Percentiles rank a stretch among this genome's conserved stretches.
Conservation (phyloP, 2,113 vertebrate genomes). For the Psammodynastes pulverulentus region DNA sequence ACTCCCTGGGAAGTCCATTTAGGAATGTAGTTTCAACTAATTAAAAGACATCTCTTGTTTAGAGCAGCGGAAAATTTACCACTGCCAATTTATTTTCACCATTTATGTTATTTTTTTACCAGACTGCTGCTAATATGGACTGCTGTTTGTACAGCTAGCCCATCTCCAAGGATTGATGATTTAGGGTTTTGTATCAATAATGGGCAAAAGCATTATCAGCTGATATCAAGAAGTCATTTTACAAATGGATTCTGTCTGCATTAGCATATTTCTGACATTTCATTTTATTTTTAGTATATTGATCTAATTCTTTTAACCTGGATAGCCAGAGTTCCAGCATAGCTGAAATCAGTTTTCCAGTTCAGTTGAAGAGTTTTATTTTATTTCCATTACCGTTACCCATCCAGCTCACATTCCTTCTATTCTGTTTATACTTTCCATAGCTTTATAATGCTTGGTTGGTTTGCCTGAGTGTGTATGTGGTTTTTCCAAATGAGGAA, state of each 20-base stretch:
- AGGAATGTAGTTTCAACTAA: background rate
- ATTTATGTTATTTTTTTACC: background rate
- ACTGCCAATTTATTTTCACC: background rate
- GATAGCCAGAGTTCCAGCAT: slow-evolving; percentile 17
- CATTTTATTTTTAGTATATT: slow-evolving; percentile 18
- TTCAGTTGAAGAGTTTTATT: slow-evolving; percentile 13
- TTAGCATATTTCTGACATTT: background rate
- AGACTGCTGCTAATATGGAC: background rate
- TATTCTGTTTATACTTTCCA: background rate
- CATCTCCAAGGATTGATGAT: background rate
- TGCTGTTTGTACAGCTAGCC: background rate
- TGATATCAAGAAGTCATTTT: background rate
- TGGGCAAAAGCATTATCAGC: background rate
- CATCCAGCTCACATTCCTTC: background rate
- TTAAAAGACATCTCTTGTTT: background rate
- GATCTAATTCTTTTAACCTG: slow-evolving; percentile 20
- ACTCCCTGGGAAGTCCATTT: background rate
- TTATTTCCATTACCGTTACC: background rate
- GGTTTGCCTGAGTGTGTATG: background rate
- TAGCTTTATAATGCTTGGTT: background rate
- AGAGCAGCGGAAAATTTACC: background rate
- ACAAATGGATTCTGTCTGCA: background rate
- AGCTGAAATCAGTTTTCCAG: slow-evolving; percentile 11
- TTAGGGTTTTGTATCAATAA: background rate
- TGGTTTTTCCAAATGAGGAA: background rate